Percentiles rank a stretch among this genome's conserved stretches.
Conservation (phyloP, 2,797 vertebrate genomes). For the Periophthalmus magnuspinnatus region DNA sequence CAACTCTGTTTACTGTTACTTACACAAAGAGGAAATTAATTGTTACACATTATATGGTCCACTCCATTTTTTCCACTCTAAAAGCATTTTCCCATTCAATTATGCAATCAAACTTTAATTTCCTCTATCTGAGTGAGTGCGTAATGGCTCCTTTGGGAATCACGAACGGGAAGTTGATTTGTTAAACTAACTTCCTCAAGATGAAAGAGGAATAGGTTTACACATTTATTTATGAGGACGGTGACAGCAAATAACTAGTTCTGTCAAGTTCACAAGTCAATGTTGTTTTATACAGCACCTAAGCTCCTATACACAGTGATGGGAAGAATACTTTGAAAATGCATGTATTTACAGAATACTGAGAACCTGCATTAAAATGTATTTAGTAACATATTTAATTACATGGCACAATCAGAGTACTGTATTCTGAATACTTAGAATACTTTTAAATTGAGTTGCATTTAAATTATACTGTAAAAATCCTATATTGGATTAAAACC, state of each 20-base stretch:
- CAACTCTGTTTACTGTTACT: constrained; percentile 52
- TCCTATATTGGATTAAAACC: too few relatives aligned
- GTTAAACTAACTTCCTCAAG: constrained; percentile 9
- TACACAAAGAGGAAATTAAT: constrained; percentile 53
- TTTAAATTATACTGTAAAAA: too few relatives aligned
- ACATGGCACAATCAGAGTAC: too few relatives aligned
- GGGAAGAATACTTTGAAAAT: too few relatives aligned
- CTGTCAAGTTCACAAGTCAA: background rate
- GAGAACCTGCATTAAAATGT: too few relatives aligned
- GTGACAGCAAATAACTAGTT: background rate
- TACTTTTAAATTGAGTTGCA: too few relatives aligned
- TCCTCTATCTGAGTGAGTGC: constrained; percentile 21
- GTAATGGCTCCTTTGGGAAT: constrained; percentile 2
- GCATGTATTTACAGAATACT: too few relatives aligned
- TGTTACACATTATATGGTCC: constrained; percentile 12
- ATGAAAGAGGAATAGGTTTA: background rate
- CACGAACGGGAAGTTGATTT: constrained; percentile 16
- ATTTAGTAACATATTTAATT: too few relatives aligned
- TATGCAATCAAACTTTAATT: constrained; percentile 19
- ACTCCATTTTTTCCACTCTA: background rate
- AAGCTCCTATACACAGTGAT: background rate
- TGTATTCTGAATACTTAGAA: too few relatives aligned
- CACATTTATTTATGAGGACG: background rate
- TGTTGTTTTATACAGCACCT: background rate
- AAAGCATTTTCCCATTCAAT: constrained; percentile 10